phyloP scores from a whole-genome alignment of 2,797 vertebrate species.

The Cyclopterus lumpus region DNA sequence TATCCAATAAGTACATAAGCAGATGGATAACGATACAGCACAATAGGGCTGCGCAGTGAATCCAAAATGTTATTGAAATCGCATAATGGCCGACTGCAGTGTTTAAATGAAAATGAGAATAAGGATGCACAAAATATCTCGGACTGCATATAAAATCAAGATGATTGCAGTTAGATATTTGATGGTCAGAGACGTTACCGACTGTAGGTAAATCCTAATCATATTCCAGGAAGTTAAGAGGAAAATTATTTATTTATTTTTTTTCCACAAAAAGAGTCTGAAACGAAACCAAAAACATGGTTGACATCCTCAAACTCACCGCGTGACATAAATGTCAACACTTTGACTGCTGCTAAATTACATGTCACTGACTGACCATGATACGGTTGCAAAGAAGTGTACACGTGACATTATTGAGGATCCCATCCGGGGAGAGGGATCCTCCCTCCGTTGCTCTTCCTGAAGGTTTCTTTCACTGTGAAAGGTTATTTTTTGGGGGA shows the following conservation, averaged over 20 bases:
- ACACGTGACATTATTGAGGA: too few species aligned
- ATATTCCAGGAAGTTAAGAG: background rate
- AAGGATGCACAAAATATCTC: background rate
- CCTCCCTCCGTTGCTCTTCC: too few species aligned
- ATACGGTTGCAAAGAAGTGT: background rate
- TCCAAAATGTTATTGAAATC: background rate
- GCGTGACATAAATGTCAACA: background rate
- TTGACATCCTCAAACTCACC: background rate
- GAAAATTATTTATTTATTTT: background rate
- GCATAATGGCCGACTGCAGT: too few species aligned
- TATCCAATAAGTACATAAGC: background rate
- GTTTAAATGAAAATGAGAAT: background rate
- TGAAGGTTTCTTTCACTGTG: too few species aligned
- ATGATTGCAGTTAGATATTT: background rate
- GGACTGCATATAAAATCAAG: background rate
- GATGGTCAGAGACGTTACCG: background rate
- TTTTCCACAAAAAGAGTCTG: background rate
- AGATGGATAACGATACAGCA: constrained; percentile 6
- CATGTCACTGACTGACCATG: background rate
- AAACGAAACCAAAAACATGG: background rate
- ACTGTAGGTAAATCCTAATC: constrained; percentile 4
- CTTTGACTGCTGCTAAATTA: background rate
- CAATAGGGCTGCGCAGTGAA: too few species aligned
- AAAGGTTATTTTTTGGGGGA: too few species aligned
- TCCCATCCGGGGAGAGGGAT: too few species aligned